A percentile compares a stretch with the other conserved stretches of the same genome.
These are phyloP conservation scores for Stenoptilia bipunctidactyla DNA, from an alignment of 2,888 invertebrate species.

Conservation along the genomic window DNA sequence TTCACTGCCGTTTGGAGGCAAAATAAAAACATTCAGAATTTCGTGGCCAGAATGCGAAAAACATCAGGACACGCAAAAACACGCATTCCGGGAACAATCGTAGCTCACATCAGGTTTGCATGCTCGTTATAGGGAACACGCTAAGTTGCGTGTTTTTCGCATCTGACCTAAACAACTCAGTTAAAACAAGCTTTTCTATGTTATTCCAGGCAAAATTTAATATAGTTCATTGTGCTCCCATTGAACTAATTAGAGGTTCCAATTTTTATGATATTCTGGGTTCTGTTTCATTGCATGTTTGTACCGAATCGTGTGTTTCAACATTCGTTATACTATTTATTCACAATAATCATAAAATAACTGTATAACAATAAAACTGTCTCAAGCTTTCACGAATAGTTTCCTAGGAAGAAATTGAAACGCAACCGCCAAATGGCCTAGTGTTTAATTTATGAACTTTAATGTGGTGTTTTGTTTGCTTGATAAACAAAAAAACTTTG, in stretches of 20 bases:
- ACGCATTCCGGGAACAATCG: constrained; percentile 8
- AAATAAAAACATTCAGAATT: too few relatives aligned
- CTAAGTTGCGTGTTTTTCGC: constrained; percentile 13
- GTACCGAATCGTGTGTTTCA: too few relatives aligned
- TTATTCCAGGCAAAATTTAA: constrained; percentile 9
- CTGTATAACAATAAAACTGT: too few relatives aligned
- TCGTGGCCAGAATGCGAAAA: constrained; percentile 2
- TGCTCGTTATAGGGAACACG: constrained; percentile 13
- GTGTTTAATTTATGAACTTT: too few relatives aligned
- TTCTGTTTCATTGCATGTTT: background rate
- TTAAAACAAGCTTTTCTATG: background rate
- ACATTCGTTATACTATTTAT: too few relatives aligned
- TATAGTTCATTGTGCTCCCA: constrained; percentile 10
- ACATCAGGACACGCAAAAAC: constrained; percentile 8
- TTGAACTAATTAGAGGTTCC: background rate
- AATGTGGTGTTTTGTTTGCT: too few relatives aligned
- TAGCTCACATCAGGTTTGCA: constrained; percentile 5
- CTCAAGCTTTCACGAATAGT: too few relatives aligned
- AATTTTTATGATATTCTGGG: background rate
- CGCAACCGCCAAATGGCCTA: too few relatives aligned
- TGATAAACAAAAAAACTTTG: too few relatives aligned
- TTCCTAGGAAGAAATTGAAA: too few relatives aligned
- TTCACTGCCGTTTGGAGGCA: too few relatives aligned
- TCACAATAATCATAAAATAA: too few relatives aligned
- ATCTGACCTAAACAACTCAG: constrained; percentile 10